Conservation (phyloP, 2,888 invertebrate species). For the Chrysolina oricalcia region DNA sequence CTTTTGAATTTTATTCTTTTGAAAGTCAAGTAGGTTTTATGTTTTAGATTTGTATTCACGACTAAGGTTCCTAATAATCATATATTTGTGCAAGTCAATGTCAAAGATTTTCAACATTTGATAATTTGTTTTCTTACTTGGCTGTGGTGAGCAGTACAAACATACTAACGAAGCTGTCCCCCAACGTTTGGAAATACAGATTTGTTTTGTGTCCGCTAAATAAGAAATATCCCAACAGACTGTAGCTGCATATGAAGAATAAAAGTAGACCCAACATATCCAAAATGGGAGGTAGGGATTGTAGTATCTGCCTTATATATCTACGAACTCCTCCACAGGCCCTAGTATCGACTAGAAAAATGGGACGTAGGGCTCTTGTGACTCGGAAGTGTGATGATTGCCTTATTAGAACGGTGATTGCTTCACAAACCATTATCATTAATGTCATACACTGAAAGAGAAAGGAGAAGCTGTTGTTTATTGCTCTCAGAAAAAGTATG, state of each 20-base stretch:
- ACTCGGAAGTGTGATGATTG: slow-evolving; percentile 90
- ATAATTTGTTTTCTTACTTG: slow-evolving; percentile 77
- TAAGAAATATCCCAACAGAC: slow-evolving; percentile 86
- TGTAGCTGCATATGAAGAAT: slow-evolving; percentile 89
- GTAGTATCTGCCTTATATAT: slow-evolving; percentile 86
- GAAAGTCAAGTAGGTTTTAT: not conserved
- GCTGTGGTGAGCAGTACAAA: slow-evolving; percentile 93
- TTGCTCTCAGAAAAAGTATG: too few relatives aligned
- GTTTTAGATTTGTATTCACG: not conserved
- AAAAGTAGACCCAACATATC: slow-evolving; percentile 90
- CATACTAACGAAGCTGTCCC: slow-evolving; percentile 89
- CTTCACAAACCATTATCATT: slow-evolving; percentile 87
- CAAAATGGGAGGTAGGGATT: slow-evolving; percentile 89
- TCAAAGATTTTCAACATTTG: too few relatives aligned
- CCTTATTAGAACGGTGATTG: slow-evolving; percentile 84
- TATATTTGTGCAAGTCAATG: too few relatives aligned
- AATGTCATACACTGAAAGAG: slow-evolving; percentile 81
- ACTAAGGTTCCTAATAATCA: too few relatives aligned
- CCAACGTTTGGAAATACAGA: slow-evolving; percentile 84
- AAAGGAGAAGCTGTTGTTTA: not conserved
- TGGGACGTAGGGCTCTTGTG: slow-evolving; percentile 89
- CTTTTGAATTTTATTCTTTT: too few relatives aligned
- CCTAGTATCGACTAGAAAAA: slow-evolving; percentile 90
- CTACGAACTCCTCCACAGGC: slow-evolving; percentile 85
- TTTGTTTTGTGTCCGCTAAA: slow-evolving; percentile 84